These are phyloP conservation scores for Pseudoatta argentina DNA, from an alignment of 1,140 invertebrate species.

Conservation along the genomic window DNA sequence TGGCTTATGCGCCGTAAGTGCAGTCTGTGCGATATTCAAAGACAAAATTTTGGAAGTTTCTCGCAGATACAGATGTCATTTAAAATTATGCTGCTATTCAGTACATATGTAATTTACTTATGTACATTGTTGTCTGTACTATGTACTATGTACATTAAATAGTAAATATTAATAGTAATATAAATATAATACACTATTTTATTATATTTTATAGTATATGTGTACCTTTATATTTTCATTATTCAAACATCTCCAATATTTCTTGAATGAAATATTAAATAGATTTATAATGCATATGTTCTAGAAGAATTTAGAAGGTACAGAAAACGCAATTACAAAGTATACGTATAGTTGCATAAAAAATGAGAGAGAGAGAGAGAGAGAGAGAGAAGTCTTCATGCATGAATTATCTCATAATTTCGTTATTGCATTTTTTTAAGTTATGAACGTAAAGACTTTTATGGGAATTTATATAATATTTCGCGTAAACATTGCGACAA, in stretches of 20 bases:
- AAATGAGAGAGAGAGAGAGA: background rate
- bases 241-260: background rate
- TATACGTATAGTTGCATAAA: background rate
- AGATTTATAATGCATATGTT: background rate
- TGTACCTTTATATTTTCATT: background rate
- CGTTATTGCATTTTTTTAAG: background rate
- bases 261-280: background rate
- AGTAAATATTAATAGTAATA: background rate
- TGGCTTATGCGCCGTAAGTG: no score
- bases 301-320: background rate
- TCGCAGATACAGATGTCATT: background rate
- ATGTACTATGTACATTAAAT: background rate
- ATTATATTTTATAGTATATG: background rate
- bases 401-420: background rate
- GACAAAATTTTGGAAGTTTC: conserved; percentile 14
- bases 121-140: background rate
- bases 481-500: background rate
- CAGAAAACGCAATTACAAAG: background rate
- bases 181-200: background rate
- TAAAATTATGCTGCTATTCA: background rate
- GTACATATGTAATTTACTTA: background rate
- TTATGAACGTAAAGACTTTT: background rate
- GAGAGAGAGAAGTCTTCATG: background rate
- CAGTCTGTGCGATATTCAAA: background rate
- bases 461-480: background rate